Conservation (phyloP, 2,113 vertebrate species). For the Amblyopsis rosae region DNA sequence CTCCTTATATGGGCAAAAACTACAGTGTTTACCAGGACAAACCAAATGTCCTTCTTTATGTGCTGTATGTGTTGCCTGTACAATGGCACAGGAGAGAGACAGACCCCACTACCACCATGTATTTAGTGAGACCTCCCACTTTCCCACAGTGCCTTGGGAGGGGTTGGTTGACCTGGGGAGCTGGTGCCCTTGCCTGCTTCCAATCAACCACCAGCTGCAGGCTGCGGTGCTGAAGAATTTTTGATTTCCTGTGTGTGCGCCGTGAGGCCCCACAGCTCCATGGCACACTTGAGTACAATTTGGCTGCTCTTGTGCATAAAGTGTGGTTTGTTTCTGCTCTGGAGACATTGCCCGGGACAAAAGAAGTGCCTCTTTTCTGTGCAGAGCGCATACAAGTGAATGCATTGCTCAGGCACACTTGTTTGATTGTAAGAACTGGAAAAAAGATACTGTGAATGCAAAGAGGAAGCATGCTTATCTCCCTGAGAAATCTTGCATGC, state of each 20-base stretch:
- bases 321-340: constrained; percentile 55
- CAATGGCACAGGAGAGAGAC: background rate
- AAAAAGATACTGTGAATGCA: background rate
- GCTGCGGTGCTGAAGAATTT: constrained; percentile 66
- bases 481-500: no score
- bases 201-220: constrained; percentile 68
- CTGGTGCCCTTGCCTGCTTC: constrained; percentile 68
- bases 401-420: background rate
- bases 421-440: no score
- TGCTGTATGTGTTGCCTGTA: background rate
- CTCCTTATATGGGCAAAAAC: constrained; percentile 18
- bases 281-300: constrained; percentile 43
- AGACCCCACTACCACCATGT: background rate
- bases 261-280: constrained; percentile 32
- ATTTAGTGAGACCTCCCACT: constrained; percentile 42
- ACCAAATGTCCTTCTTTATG: constrained; percentile 16
- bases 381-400: background rate
- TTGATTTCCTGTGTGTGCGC: constrained; percentile 66
- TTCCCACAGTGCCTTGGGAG: constrained; percentile 50
- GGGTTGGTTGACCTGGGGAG: constrained; percentile 54
- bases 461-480: background rate
- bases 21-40: constrained; percentile 32
- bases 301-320: constrained; percentile 41
- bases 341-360: constrained; percentile 39
- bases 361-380: constrained; percentile 19